Evolutionary conservation across 2,113 vertebrate species (phyloP).

Genomic region (Agelaius phoeniceus): DNA sequence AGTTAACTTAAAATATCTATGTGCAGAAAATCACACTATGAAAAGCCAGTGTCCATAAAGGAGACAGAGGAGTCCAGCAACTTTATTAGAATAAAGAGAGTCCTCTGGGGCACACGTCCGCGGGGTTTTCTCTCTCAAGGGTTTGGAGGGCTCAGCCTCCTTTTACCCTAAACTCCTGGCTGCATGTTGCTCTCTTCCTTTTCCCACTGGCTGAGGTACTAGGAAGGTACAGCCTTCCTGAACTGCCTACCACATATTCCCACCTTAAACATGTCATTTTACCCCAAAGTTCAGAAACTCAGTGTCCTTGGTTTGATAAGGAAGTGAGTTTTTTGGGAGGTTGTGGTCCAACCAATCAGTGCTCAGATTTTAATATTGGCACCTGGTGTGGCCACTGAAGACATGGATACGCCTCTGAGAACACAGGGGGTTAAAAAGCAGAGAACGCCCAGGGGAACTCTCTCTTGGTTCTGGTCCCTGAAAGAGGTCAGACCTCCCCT

Average conservation of each 20-base stretch:
- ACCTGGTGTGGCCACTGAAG: too few species aligned
- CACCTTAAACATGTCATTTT: neutral
- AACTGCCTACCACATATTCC: neutral
- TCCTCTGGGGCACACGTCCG: rapidly evolving
- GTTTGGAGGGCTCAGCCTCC: neutral
- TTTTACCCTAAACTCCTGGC: rapidly evolving
- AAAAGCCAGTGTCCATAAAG: neutral
- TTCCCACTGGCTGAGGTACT: neutral
- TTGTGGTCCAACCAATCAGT: too few species aligned
- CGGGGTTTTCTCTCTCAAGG: neutral
- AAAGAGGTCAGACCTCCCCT: too few species aligned
- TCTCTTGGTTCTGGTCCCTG: too few species aligned
- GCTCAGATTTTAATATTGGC: too few species aligned
- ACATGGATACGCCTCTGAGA: too few species aligned
- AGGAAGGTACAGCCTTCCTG: neutral
- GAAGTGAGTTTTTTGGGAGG: too few species aligned
- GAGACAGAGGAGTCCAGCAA: neutral
- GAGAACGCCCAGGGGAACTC: too few species aligned
- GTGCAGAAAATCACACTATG: too few species aligned
- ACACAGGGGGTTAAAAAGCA: too few species aligned
- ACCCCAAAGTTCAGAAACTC: neutral
- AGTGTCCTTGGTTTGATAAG: neutral
- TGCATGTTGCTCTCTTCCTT: neutral
- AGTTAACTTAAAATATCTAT: too few species aligned
- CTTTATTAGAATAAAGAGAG: neutral